Conservation (phyloP, 2,113 vertebrate genomes). For the Elephas maximus region DNA sequence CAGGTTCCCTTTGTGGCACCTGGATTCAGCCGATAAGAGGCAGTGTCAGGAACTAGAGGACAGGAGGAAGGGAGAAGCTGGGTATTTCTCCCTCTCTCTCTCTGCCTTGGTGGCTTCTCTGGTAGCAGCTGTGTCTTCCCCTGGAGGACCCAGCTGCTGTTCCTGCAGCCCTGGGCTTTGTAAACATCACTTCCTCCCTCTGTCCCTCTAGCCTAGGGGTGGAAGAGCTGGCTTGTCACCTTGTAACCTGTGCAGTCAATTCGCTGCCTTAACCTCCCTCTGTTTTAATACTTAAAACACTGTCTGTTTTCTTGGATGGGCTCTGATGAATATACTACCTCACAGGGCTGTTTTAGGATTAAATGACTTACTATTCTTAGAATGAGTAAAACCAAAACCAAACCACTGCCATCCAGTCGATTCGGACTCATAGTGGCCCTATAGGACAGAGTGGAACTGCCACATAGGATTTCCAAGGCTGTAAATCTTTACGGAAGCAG, state of each 20-base stretch:
- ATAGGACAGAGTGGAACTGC: no score
- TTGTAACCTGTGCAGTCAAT: background rate
- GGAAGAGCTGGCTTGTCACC: background rate
- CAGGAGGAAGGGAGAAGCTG: background rate
- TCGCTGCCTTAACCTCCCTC: background rate
- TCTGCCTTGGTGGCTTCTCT: accelerated
- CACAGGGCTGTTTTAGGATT: background rate
- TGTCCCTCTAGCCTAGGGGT: background rate
- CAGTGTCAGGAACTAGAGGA: background rate
- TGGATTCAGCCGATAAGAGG: background rate
- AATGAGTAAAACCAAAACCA: background rate
- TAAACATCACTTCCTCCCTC: background rate
- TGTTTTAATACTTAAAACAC: background rate
- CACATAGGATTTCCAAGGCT: no score
- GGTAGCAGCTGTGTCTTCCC: background rate
- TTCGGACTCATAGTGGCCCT: no score
- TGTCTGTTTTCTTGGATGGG: background rate
- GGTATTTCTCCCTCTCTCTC: background rate
- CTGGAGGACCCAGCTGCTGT: background rate
- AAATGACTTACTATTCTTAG: no score
- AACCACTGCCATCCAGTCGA: no score
- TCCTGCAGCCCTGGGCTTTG: background rate
- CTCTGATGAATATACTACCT: accelerated
- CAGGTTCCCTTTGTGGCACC: no score
- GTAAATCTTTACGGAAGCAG: no score